Base-by-base conservation (phyloP, 2,888 invertebrate species). In the Suillia variegata region DNA sequence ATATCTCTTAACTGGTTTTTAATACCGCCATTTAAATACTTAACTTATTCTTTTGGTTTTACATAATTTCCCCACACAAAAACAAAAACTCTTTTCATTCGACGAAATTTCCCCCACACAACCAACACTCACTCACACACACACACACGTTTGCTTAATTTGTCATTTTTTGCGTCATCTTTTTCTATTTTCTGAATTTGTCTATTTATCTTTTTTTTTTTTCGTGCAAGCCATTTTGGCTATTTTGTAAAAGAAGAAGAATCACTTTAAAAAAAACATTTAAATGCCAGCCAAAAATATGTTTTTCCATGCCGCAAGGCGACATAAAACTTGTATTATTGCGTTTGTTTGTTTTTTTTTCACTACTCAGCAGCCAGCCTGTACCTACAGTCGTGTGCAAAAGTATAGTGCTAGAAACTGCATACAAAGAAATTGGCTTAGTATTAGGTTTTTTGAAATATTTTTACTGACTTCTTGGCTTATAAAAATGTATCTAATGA, bases 181-280 rank as follows among this genome's bases (percentile, higher is more conserved):
- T 45, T 13, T n/a, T 10, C 31, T 8, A 31, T 6, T 31, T 31
- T 31, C 12, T 31, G n/a, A n/a, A n/a, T n/a, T 38, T n/a, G 38
- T 4, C 38, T 38, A 8, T 38, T 20, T 20, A n/a, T 38, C 38
- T 38, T 10, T 10, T n/a, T 38, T 38, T 38, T 38, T n/a, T n/a
- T 38, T 38, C 38, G 3, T 10, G 4, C 34, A 20, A 20, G 33
- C 33, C 55, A 55, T 55, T 55, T 55, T 55, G 55, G 33, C n/a
- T 21, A 48, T 49, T 21, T 45, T n/a, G n/a, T n/a, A n/a, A n/a
- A n/a, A n/a, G n/a, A n/a, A n/a, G n/a, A n/a, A n/a, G n/a, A n/a
- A n/a, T n/a, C n/a, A 33, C 33, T 45, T 48, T 31, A 55, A 47
- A n/a, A n/a, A n/a, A n/a, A 38, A 45, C 20, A 20, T 34, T 48